Evolutionary conservation across 1,140 invertebrate species (phyloP).

Genomic region (Eciton burchellii): DNA sequence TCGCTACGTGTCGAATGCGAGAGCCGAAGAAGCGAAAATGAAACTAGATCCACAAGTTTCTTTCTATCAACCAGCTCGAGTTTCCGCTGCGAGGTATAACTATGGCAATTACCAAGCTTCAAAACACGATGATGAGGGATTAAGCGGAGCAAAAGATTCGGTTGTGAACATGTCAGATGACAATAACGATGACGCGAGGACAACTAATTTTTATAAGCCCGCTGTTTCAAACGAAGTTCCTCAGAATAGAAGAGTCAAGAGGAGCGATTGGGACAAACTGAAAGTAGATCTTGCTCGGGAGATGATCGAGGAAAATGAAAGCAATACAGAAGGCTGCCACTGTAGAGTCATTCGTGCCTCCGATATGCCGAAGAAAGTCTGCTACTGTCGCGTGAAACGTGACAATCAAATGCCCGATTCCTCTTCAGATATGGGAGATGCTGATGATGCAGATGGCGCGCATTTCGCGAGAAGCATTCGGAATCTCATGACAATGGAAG

Average conservation of each 20-base stretch:
- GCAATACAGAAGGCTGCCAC: constrained; percentile 76
- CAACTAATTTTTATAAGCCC: constrained; percentile 3
- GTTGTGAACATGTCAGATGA: not conserved
- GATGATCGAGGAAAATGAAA: constrained; percentile 77
- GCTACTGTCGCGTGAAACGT: constrained; percentile 1
- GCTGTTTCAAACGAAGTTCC: not conserved
- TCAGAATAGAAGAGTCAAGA: constrained; percentile 54
- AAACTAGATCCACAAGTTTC: not conserved
- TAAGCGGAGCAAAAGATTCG: not conserved
- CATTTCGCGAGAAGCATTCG: not conserved
- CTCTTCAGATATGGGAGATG: not conserved
- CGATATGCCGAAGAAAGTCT: not conserved
- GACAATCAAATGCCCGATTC: not conserved
- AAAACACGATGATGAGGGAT: not conserved
- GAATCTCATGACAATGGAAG: not conserved
- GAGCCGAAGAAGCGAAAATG: not conserved
- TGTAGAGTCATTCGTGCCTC: constrained; percentile 66
- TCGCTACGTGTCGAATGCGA: not conserved
- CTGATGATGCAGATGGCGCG: not conserved
- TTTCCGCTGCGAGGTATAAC: not conserved
- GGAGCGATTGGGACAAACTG: constrained; percentile 54
- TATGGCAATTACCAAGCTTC: constrained; percentile 8
- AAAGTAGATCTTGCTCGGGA: constrained; percentile 69
- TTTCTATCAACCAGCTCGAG: constrained; percentile 15
- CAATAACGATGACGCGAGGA: not conserved